Base-by-base conservation (phyloP, 2,797 vertebrate genomes). In the Oreonectes daqikongensis region DNA sequence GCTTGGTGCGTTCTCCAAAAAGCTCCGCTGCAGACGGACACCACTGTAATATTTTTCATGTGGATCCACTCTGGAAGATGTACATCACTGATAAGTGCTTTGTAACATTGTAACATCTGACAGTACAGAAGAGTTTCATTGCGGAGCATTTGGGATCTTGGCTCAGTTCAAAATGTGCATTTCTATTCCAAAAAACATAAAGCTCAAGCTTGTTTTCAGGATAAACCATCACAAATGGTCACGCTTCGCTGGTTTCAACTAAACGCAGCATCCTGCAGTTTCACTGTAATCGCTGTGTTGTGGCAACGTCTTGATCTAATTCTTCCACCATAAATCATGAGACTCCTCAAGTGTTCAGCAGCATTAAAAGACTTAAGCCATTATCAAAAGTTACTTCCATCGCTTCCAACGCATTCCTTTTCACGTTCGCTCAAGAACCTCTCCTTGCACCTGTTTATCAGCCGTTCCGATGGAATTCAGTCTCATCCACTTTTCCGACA, bases 361-460 rank as follows among this genome's bases (percentile, higher is more conserved):
- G 52, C 57, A 76, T 71, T 61, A 60, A 66, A 61, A 32, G 44
- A 48, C 57, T 14, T 26, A 5, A 20, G 7, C 42, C 32, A 35
- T 67, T 69, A 65, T 72, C 57, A 61, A 26, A 68, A 63, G 28
- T 50, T 69, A 22, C 52, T 42, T 67, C 67, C 18, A 11, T 72
- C 18, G 79, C 82, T 85, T 86, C 79, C 67, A 83, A 79, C 57
- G 63, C 84, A 84, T 87, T 86, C 80, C 83, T 85, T 87, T 86
- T 71, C 79, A 30, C 53, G 66, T 67, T 78, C 61, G 28, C 42
- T 69, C 48, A 64, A 76, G 76, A 57, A 63, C 68, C 76, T 79
- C 80, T 75, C 26, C 26, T 69, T 81, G 75, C 84, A 88, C 84
- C 84, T 86, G 84, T 81, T 83, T 72, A 79, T 86, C 81, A 80